Conservation (phyloP, 2,113 vertebrate genomes). For the Sciurus niger region DNA sequence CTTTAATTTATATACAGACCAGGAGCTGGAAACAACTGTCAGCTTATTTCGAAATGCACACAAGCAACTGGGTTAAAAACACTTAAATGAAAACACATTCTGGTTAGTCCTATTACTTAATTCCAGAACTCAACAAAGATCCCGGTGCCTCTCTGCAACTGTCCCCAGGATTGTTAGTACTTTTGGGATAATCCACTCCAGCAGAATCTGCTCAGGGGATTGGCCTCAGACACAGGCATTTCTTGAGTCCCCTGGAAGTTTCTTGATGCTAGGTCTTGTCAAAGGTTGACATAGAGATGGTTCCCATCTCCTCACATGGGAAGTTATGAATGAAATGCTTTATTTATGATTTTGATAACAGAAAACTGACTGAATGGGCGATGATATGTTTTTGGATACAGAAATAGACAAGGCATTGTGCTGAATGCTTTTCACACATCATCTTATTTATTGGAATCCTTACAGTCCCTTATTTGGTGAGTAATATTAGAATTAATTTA, state of each 20-base stretch:
- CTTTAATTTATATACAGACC: neutral
- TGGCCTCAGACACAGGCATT: neutral
- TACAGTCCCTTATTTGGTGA: neutral
- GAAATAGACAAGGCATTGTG: neutral
- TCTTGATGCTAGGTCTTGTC: neutral
- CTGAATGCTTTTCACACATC: neutral
- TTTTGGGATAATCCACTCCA: neutral
- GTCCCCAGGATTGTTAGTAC: too few species aligned
- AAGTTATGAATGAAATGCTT: neutral
- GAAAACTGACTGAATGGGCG: neutral
- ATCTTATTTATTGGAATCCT: neutral
- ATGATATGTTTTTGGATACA: neutral
- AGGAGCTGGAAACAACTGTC: neutral
- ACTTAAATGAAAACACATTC: neutral
- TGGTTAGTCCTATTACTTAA: neutral
- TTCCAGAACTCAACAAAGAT: neutral
- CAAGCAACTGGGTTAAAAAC: neutral
- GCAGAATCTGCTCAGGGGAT: neutral
- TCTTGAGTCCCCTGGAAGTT: neutral
- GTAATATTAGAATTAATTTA: neutral
- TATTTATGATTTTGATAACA: neutral
- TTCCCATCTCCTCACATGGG: neutral
- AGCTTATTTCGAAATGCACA: neutral
- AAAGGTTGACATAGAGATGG: neutral
- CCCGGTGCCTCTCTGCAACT: neutral